These are phyloP conservation scores for Lophius americanus DNA, from an alignment of 2,797 vertebrate genomes.

Conservation along the genomic window DNA sequence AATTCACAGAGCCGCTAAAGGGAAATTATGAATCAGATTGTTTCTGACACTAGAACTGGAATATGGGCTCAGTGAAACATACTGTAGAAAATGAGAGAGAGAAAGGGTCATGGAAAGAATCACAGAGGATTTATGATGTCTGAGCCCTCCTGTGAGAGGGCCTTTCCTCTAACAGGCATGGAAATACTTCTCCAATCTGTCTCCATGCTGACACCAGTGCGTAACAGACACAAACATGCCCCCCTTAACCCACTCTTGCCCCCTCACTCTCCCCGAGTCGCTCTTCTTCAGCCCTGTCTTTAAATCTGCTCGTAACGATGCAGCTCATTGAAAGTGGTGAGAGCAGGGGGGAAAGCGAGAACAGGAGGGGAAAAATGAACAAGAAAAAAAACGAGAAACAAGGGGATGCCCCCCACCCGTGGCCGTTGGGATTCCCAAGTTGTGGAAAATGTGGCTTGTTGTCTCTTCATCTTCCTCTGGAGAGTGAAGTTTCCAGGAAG, in stretches of 20 bases:
- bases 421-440: slow-evolving; percentile 47
- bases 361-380: neutral
- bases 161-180: slow-evolving; percentile 70
- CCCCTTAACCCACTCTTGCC: slow-evolving; percentile 33
- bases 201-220: slow-evolving; percentile 63
- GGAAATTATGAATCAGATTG: slow-evolving; percentile 74
- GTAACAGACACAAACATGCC: slow-evolving; percentile 62
- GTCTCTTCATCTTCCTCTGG: slow-evolving; percentile 69
- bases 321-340: slow-evolving; percentile 66
- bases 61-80: slow-evolving; percentile 23
- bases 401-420: slow-evolving; percentile 23
- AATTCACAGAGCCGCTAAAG: slow-evolving; percentile 52
- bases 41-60: slow-evolving; percentile 53
- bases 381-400: slow-evolving; percentile 25
- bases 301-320: slow-evolving; percentile 68
- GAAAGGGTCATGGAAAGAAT: slow-evolving; percentile 69
- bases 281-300: slow-evolving; percentile 46
- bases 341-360: slow-evolving; percentile 34
- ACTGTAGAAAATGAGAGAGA: slow-evolving; percentile 6
- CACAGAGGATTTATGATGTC: slow-evolving; percentile 74
- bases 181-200: slow-evolving; percentile 74
- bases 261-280: slow-evolving; percentile 44
- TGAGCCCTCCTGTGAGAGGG: slow-evolving; percentile 74
- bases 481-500: slow-evolving; percentile 78
- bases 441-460: slow-evolving; percentile 73